A percentile compares a stretch with the other conserved stretches of the same genome.
These are phyloP conservation scores for Dolichopus griseipennis DNA, from an alignment of 2,888 invertebrate species.

Conservation along the genomic window DNA sequence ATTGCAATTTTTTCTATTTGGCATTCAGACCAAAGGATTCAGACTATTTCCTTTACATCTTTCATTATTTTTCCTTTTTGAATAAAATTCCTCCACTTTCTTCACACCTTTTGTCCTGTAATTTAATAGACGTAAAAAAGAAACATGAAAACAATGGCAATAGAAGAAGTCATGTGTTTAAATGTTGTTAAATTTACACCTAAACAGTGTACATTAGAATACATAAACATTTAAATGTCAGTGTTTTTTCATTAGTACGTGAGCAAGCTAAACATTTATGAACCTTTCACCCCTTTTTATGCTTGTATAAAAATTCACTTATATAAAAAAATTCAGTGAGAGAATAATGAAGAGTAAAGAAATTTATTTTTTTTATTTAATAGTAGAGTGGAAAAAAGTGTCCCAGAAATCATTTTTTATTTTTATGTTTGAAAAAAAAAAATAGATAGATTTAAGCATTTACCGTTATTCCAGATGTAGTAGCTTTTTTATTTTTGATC, in stretches of 20 bases:
- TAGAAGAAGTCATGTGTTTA: no score
- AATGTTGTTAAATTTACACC: neutral
- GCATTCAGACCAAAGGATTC: slow-evolving; percentile 19
- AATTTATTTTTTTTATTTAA: neutral
- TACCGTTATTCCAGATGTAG: no score
- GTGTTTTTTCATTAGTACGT: neutral
- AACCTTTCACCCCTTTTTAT: neutral
- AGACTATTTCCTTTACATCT: neutral
- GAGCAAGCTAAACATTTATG: neutral
- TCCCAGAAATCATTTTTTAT: neutral
- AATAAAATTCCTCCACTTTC: no score
- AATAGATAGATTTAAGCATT: neutral
- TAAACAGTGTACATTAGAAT: neutral
- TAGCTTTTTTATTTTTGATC: no score
- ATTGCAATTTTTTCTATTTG: slow-evolving; percentile 27
- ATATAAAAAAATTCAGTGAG: neutral
- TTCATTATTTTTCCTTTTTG: neutral
- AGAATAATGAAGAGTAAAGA: neutral
- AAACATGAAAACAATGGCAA: no score
- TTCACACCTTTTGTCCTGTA: no score
- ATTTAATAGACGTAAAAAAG: neutral
- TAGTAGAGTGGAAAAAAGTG: neutral
- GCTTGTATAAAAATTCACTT: neutral
- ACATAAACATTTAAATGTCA: neutral
- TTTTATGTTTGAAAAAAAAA: neutral